phyloP scores from a whole-genome alignment of 2,797 vertebrate genomes.

The Psittacula echo region DNA sequence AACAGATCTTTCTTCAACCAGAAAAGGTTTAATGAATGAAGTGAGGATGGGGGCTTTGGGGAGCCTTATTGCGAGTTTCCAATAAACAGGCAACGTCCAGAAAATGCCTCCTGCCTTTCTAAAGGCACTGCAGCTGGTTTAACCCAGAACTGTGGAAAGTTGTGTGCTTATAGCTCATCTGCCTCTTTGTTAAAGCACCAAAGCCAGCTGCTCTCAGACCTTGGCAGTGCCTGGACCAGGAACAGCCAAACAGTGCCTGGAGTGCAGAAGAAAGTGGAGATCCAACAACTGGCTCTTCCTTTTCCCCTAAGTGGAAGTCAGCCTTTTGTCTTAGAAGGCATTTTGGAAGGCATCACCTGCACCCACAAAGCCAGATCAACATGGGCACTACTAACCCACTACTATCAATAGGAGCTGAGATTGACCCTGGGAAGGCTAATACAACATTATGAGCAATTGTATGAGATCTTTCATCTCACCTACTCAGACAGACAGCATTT shows the following conservation, averaged over 20 bases:
- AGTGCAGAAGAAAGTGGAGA: not conserved
- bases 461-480: not conserved
- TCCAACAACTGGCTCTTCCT: not conserved
- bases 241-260: not conserved
- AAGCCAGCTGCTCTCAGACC: not conserved
- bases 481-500: not conserved
- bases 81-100: not conserved
- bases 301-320: not conserved
- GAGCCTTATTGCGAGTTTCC: not conserved
- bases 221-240: not conserved
- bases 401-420: not conserved
- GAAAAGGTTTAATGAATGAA: not conserved
- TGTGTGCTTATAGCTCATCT: not conserved
- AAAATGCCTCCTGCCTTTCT: not conserved
- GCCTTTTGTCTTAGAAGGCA: not conserved
- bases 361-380: not conserved
- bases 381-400: not conserved
- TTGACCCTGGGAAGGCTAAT: not conserved
- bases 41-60: not conserved
- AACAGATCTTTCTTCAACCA: not conserved
- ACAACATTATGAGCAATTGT: not conserved
- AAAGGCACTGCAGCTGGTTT: not conserved
- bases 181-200: not conserved
- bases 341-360: not conserved
- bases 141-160: not conserved